phyloP scores from a whole-genome alignment of 2,888 invertebrate species.

The Amphimallon solstitiale region DNA sequence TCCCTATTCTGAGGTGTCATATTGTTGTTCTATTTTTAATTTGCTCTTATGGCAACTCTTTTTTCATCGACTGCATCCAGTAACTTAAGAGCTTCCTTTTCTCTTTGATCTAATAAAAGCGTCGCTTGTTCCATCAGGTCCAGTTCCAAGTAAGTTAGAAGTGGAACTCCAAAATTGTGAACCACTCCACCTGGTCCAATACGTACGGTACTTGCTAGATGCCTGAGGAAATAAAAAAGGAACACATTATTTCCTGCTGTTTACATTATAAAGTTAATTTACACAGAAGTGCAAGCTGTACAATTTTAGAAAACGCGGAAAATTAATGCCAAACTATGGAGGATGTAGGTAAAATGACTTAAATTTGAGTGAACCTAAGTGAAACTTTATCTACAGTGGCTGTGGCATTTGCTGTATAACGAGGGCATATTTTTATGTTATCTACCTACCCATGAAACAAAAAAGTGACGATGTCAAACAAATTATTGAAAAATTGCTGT shows the following conservation, averaged over 20 bases:
- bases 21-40: not conserved
- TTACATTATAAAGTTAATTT: too few relatives aligned
- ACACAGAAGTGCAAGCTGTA: too few relatives aligned
- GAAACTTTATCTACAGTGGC: too few relatives aligned
- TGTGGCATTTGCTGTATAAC: too few relatives aligned
- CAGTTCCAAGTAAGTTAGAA: constrained; percentile 63
- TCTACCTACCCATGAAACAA: too few relatives aligned
- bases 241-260: too few relatives aligned
- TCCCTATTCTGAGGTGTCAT: too few relatives aligned
- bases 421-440: too few relatives aligned
- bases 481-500: too few relatives aligned
- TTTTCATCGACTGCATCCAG: constrained; percentile 23
- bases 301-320: too few relatives aligned
- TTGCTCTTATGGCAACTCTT: constrained; percentile 14
- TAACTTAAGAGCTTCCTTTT: constrained; percentile 52
- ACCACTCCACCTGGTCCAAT: constrained; percentile 64
- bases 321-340: not conserved
- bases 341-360: not conserved
- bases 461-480: too few relatives aligned
- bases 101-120: constrained; percentile 56
- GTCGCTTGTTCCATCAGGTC: constrained; percentile 61
- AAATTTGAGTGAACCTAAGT: too few relatives aligned
- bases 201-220: constrained; percentile 61
- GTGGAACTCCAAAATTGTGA: constrained; percentile 65
- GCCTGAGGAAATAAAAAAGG: constrained; percentile 47